Evolutionary conservation across 2,797 vertebrate genomes (phyloP), one percentile per base, ranked within the genome.

Genomic region (Gymnocypris eckloni): DNA sequence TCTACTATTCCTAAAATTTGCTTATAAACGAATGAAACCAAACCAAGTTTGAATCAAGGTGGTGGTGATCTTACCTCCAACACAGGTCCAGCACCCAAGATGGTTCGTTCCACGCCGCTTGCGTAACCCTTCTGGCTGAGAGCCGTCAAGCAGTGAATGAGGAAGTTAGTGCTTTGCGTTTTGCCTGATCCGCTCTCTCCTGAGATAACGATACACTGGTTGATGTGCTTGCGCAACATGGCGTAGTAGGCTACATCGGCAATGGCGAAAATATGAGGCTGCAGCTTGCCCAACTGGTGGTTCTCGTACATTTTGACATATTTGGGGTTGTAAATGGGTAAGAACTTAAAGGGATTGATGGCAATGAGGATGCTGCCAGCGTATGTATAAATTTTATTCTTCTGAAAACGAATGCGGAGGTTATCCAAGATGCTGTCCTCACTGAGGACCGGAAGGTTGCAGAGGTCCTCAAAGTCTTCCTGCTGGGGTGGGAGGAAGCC

Each of bases 301-400:
- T 98, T 99, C 93, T 99, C 98, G 1, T 99, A 99, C 96, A 98
- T 97, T 94, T 99, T 99, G 91, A 99, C 98, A 0, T 99, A 99
- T 87, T 99, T 99, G 7, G 98, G 98, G 91, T 99, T 99, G 93
- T 99, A 99, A 91, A 99, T 99, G 88, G 98, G 98, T 88, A 99
- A 93, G 91, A 99, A 99, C 93, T 97, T 98, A 91, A 99, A 99
- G 85, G 98, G 98, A 92, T 99, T 99, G 90, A 99, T 95, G 20
- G 98, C 98, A 9, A 99, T 96, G n/a, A 99, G 96, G 90, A 99
- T 99, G 88, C 98, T 99, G 71, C 98, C 98, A 1, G 97, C 98
- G 0, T 99, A 99, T 0, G 98, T 99, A 92, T 99, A 99, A 91
- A 99, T 99, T 89, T 98, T 98, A 87, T 97, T 97, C 90, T 98